A percentile compares a stretch with the other conserved stretches of the same genome.
These are phyloP conservation scores for Eulemur rubriventer DNA, from an alignment of 2,797 vertebrate species.

Conservation along the genomic window DNA sequence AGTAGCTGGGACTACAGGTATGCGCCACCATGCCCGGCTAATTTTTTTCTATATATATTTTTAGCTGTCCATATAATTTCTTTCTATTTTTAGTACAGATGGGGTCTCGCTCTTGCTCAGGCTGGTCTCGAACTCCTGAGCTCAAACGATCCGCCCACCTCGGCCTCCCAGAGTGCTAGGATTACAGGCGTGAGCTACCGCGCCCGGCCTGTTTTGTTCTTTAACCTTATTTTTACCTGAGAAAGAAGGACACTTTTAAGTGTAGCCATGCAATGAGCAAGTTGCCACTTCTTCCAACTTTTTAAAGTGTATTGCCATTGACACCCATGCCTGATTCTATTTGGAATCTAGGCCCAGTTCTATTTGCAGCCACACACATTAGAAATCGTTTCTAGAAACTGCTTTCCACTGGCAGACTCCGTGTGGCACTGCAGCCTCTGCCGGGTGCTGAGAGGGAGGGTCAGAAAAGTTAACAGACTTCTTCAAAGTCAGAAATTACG, in stretches of 20 bases:
- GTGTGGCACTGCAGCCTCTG: not conserved
- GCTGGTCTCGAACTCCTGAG: too few relatives aligned
- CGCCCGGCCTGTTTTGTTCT: constrained; percentile 5
- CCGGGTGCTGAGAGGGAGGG: not conserved
- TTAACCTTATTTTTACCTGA: not conserved
- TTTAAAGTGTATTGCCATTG: not conserved
- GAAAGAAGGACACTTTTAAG: not conserved
- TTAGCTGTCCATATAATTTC: too few relatives aligned
- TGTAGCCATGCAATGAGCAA: not conserved
- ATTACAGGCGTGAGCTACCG: too few relatives aligned
- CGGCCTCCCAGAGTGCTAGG: too few relatives aligned
- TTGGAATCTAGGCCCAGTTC: not conserved
- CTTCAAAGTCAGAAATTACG: not conserved
- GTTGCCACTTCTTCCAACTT: not conserved
- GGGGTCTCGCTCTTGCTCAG: too few relatives aligned
- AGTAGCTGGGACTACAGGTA: too few relatives aligned
- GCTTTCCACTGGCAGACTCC: not conserved
- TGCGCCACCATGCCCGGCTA: too few relatives aligned
- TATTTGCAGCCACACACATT: not conserved
- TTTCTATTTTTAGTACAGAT: too few relatives aligned
- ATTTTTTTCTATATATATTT: too few relatives aligned
- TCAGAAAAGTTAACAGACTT: not conserved
- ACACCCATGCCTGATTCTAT: not conserved
- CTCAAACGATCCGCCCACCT: too few relatives aligned
- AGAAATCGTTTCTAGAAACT: not conserved